A percentile compares a stretch with the other conserved stretches of the same genome.
These are phyloP conservation scores for human DNA, from an alignment of 2,113 vertebrate genomes.

Conservation along the genomic window DNA sequence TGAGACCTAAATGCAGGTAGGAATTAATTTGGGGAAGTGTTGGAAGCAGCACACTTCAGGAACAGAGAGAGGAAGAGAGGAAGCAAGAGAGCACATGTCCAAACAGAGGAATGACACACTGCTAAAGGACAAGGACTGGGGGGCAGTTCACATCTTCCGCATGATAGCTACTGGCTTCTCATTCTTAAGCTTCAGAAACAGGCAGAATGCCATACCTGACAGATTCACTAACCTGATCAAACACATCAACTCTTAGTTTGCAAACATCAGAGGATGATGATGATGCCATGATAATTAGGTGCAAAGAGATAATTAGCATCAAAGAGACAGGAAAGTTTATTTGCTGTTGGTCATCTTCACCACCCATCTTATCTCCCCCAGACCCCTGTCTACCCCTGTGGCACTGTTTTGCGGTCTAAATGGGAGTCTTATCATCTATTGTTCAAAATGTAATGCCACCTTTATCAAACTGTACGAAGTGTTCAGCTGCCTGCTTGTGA, in stretches of 20 bases:
- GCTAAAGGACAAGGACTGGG: neutral
- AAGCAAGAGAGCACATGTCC: neutral
- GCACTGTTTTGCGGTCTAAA: neutral
- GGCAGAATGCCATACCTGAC: neutral
- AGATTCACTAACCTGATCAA: constrained; percentile 17
- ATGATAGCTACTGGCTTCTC: neutral
- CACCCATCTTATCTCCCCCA: neutral
- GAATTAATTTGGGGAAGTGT: neutral
- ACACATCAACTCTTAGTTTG: neutral
- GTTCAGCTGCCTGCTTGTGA: constrained; percentile 13
- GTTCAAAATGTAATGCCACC: neutral
- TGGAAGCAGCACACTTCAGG: neutral
- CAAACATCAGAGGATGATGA: neutral
- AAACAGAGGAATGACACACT: neutral
- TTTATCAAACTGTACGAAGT: constrained; percentile 43
- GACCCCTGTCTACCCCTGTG: neutral
- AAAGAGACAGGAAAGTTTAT: neutral
- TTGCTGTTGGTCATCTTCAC: neutral
- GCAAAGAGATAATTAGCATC: neutral
- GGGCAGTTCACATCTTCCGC: neutral
- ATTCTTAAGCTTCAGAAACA: neutral
- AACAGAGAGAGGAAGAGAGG: neutral
- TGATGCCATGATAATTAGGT: neutral
- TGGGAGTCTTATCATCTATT: neutral
- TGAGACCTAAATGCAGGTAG: neutral